Conservation (phyloP, 2,888 invertebrate species). For the Chaitophorus viminalis region DNA sequence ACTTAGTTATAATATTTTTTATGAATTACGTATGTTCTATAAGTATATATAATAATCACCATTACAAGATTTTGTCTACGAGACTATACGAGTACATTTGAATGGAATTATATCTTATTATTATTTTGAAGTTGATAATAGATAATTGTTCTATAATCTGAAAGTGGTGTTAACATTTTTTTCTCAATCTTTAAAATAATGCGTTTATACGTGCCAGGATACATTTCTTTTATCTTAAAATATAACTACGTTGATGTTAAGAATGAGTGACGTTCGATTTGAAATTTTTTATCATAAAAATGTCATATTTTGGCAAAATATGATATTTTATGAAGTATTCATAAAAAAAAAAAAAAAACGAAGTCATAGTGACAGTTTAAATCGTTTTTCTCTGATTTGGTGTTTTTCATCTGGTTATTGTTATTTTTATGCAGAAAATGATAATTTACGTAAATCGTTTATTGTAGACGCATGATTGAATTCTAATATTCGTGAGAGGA, state of each 20-base stretch:
- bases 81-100: too few relatives aligned
- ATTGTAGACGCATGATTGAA: slow-evolving; percentile 47
- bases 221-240: not conserved
- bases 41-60: too few relatives aligned
- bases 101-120: not conserved
- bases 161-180: slow-evolving; percentile 1
- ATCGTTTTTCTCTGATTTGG: slow-evolving; percentile 19
- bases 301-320: slow-evolving; percentile 43
- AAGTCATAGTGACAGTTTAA: slow-evolving; percentile 32
- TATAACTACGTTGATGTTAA: not conserved
- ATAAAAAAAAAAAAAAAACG: slow-evolving; percentile 45
- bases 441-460: slow-evolving; percentile 32
- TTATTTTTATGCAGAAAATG: slow-evolving; percentile 45
- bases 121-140: not conserved
- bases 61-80: too few relatives aligned
- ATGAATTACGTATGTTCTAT: too few relatives aligned
- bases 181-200: not conserved
- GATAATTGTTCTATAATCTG: not conserved
- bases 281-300: not conserved
- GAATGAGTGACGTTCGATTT: not conserved
- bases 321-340: not conserved
- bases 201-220: not conserved
- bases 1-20: too few relatives aligned
- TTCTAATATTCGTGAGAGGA: slow-evolving; percentile 42
- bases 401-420: slow-evolving; percentile 31